These are phyloP conservation scores for Manis javanica DNA, from an alignment of 2,797 vertebrate genomes.

Conservation along the genomic window DNA sequence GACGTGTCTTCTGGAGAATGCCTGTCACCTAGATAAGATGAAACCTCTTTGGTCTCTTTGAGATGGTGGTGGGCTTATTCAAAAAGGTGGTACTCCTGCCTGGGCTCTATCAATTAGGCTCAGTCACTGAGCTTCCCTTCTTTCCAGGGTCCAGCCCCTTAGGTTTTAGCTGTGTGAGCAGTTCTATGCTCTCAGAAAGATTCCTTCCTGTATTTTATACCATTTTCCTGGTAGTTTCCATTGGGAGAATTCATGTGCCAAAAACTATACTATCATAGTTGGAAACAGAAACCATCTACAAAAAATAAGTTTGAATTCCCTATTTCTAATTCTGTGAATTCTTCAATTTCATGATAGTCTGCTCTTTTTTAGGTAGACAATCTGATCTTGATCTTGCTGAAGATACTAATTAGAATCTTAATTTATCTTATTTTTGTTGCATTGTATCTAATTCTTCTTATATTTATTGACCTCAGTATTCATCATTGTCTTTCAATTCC, in stretches of 20 bases:
- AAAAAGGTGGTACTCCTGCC: too few relatives aligned
- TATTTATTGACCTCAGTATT: not conserved
- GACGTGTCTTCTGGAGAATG: too few relatives aligned
- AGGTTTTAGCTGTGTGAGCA: not conserved
- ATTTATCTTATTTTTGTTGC: not conserved
- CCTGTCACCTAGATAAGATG: too few relatives aligned
- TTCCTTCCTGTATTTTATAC: not conserved
- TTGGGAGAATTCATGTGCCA: not conserved
- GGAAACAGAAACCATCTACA: not conserved
- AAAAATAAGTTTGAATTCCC: not conserved
- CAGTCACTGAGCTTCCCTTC: not conserved
- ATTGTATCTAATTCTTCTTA: not conserved
- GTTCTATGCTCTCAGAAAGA: not conserved
- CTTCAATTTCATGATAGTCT: not conserved
- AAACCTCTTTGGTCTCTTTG: too few relatives aligned
- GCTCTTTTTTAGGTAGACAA: not conserved
- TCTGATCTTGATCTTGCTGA: not conserved
- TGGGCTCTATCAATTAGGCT: not conserved
- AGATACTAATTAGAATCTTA: not conserved
- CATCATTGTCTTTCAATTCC: not conserved
- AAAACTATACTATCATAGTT: not conserved
- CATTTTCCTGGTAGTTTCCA: not conserved
- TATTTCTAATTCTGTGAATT: not conserved
- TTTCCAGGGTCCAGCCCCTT: not conserved
- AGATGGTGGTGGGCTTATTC: too few relatives aligned